Percentiles rank a stretch among this genome's conserved stretches.
Evolutionary conservation across 2,888 invertebrate genomes (phyloP).

Genomic region (Phragmatobia fuliginosa): DNA sequence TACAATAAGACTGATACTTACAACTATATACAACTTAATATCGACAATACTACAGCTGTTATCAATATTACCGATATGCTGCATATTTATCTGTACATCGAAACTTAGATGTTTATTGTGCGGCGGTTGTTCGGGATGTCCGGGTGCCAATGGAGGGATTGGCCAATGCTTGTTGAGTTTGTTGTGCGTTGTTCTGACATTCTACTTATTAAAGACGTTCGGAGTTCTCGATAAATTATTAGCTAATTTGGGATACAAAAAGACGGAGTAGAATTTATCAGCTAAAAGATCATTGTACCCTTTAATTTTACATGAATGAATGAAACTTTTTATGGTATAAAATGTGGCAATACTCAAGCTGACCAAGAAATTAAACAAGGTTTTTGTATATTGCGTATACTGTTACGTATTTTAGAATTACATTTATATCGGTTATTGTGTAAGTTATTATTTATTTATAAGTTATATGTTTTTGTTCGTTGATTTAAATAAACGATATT

Average conservation of each 20-base stretch:
- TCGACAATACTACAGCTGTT: constrained; percentile 73
- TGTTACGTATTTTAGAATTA: neutral
- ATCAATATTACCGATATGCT: constrained; percentile 74
- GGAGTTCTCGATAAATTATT: constrained; percentile 5
- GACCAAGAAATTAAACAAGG: neutral
- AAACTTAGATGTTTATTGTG: constrained; percentile 73
- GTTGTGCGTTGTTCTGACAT: neutral
- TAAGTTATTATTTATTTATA: constrained; percentile 13
- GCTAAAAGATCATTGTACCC: neutral
- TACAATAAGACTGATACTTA: constrained; percentile 69
- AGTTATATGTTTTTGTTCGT: constrained; percentile 4
- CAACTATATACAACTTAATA: constrained; percentile 73
- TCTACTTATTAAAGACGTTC: neutral
- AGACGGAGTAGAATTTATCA: neutral
- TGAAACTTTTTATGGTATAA: neutral
- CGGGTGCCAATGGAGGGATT: neutral
- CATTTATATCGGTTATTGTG: neutral
- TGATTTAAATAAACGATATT: constrained; percentile 5
- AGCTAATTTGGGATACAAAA: neutral
- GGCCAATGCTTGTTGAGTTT: constrained; percentile 7
- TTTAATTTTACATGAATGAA: neutral
- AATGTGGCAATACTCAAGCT: neutral
- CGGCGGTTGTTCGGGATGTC: constrained; percentile 50
- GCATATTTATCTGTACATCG: constrained; percentile 71
- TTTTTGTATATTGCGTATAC: neutral